These are phyloP conservation scores for Micoletzkya japonica DNA, from an alignment of 2,888 invertebrate genomes.

Conservation along the genomic window DNA sequence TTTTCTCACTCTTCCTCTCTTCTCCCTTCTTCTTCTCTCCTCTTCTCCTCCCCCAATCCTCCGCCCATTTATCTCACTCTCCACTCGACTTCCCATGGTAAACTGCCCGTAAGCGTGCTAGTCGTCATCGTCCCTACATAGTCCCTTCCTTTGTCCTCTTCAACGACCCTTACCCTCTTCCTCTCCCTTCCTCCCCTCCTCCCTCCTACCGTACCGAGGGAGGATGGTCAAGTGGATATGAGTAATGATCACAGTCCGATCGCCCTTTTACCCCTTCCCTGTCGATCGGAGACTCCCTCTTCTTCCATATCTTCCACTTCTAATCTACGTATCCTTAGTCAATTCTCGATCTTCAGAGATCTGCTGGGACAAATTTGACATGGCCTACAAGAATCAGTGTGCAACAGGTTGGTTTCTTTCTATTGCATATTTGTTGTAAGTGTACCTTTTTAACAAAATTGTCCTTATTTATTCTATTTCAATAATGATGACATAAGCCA, in stretches of 20 bases:
- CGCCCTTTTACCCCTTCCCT: not conserved
- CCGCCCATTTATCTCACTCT: conserved; percentile 17
- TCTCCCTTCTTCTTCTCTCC: not conserved
- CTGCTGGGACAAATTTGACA: conserved; percentile 63
- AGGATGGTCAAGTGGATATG: too few species aligned
- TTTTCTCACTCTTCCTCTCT: not conserved
- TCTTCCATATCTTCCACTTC: too few species aligned
- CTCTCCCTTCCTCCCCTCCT: conserved; percentile 32
- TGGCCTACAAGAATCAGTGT: conserved; percentile 59
- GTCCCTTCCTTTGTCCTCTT: conserved; percentile 1
- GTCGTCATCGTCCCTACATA: not conserved
- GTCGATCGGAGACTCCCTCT: not conserved
- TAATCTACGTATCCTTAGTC: too few species aligned
- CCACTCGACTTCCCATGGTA: conserved; percentile 20
- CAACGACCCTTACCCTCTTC: conserved; percentile 9
- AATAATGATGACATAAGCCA: too few species aligned
- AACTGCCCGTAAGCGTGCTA: not conserved
- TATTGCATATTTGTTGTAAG: not conserved
- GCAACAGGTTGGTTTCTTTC: conserved; percentile 44
- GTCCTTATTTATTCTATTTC: too few species aligned
- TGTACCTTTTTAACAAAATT: too few species aligned
- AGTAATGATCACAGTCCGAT: too few species aligned
- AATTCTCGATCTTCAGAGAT: conserved; percentile 50
- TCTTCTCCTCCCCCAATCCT: conserved; percentile 8
- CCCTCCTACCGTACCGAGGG: conserved; percentile 28